Conservation (phyloP, 2,797 vertebrate genomes). For the Pogonophryne albipinna region DNA sequence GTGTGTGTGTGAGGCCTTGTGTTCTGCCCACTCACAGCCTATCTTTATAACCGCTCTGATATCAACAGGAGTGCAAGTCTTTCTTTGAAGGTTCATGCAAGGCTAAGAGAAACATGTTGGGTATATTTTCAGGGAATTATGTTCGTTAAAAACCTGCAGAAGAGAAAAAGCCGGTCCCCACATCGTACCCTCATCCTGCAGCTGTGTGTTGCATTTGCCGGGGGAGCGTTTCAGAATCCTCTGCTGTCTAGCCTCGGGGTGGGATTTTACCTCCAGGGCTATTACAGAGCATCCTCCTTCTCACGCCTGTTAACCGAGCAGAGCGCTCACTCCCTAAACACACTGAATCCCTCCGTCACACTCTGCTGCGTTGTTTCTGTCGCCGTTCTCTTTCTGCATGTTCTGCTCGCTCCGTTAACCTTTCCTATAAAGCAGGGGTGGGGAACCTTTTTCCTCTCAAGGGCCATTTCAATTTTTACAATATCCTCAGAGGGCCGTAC, state of each 20-base stretch:
- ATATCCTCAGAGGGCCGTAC: no score
- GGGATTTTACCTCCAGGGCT: conserved; percentile 45
- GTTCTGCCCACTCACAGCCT: conserved; percentile 71
- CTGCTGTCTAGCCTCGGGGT: conserved; percentile 34
- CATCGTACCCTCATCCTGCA: neutral
- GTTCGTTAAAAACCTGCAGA: conserved; percentile 6
- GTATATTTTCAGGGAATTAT: conserved; percentile 22
- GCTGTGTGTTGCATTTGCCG: conserved; percentile 15
- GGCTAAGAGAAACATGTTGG: conserved; percentile 40
- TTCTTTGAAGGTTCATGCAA: conserved; percentile 42
- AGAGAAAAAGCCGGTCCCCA: neutral
- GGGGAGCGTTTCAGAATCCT: conserved; percentile 37
- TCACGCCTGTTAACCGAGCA: conserved; percentile 45
- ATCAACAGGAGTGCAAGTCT: conserved; percentile 33
- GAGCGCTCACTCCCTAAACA: conserved; percentile 17
- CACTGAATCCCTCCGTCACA: conserved; percentile 26
- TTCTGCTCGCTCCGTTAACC: conserved; percentile 30
- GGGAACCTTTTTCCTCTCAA: no score
- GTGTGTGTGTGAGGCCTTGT: conserved; percentile 46
- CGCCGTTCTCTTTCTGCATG: conserved; percentile 4
- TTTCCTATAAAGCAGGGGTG: conserved; percentile 13
- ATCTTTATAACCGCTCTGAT: conserved; percentile 69
- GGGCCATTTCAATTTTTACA: no score
- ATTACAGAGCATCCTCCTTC: conserved; percentile 38
- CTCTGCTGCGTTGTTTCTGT: conserved; percentile 32